These are phyloP conservation scores for Vulpes lagopus DNA, from an alignment of 2,113 vertebrate species.

Conservation along the genomic window DNA sequence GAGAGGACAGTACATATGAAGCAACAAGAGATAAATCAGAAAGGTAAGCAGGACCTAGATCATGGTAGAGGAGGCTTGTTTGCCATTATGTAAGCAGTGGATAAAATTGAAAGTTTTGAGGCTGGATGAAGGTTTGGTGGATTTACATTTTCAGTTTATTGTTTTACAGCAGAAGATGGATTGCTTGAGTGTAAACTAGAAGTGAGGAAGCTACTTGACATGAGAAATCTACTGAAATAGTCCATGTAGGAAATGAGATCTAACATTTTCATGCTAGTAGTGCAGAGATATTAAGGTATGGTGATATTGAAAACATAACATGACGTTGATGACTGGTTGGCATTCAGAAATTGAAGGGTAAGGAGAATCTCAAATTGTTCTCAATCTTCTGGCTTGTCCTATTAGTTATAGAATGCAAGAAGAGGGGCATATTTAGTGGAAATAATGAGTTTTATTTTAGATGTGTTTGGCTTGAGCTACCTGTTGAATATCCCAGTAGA, in stretches of 20 bases:
- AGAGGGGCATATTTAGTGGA: background rate
- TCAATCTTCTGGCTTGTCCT: background rate
- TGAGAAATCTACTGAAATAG: constrained; percentile 32
- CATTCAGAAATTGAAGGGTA: background rate
- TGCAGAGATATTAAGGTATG: constrained; percentile 30
- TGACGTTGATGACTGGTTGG: background rate
- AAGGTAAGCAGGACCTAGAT: background rate
- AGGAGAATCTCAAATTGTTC: background rate
- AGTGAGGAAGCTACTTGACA: background rate
- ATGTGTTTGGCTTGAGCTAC: background rate
- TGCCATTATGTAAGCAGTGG: background rate
- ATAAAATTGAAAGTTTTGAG: background rate
- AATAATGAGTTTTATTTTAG: background rate
- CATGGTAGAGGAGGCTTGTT: background rate
- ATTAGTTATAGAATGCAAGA: background rate
- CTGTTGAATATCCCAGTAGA: background rate
- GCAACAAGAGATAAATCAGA: background rate
- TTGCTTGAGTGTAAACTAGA: constrained; percentile 36
- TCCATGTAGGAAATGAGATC: background rate
- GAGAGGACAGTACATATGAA: background rate
- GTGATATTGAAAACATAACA: background rate
- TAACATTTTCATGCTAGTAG: background rate
- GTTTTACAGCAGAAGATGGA: constrained; percentile 35
- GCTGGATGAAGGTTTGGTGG: background rate
- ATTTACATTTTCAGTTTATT: constrained; percentile 53